Evolutionary conservation across 2,113 vertebrate genomes (phyloP), one percentile per base, ranked within the genome.

Genomic region (Chaenocephalus aceratus): DNA sequence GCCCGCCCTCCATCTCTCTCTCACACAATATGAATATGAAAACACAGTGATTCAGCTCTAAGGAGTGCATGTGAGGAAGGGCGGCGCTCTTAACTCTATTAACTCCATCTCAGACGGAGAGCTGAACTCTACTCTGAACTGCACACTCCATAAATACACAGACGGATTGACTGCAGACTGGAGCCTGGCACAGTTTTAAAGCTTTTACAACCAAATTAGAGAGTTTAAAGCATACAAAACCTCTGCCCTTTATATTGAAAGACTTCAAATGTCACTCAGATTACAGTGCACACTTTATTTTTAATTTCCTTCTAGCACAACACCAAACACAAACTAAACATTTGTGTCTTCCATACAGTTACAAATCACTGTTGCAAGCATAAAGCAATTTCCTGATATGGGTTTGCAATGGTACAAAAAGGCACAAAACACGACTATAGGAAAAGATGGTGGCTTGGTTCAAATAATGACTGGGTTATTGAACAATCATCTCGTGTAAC

Each of bases 61-160:
- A 59, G 21, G 77, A 76, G 78, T 23, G 68, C 80, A 41, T 72
- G 53, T 44, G 48, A 72, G 23, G 57, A 58, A 26, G 48, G 49
- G n/a, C 10, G 34, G n/a, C n/a, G 18, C 67, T 75, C 51, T 44
- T 11, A 67, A 83, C 75, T 89, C 36, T 58, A 83, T 85, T 87
- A 87, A 83, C 82, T 87, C 45, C 71, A 69, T 83, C 79, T 79
- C 59, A 70, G 74, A 83, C 13, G 0, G 73, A 26, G 75, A 72
- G 0, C 53, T 61, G 44, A 53, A 53, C 71, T 53, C 52, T 0
- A 44, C 44, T 53, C 66, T 66, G 53, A 77, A 48, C 76, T 65
- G 23, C 41, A 36, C 76, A 2, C 79, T 79, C 62, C 53, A 26
- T 79, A 59, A 78, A 60, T 52, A 62, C 11, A 26, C 64, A 61